These are phyloP conservation scores for Thumatha senex DNA, from an alignment of 2,888 invertebrate genomes.

Conservation along the genomic window DNA sequence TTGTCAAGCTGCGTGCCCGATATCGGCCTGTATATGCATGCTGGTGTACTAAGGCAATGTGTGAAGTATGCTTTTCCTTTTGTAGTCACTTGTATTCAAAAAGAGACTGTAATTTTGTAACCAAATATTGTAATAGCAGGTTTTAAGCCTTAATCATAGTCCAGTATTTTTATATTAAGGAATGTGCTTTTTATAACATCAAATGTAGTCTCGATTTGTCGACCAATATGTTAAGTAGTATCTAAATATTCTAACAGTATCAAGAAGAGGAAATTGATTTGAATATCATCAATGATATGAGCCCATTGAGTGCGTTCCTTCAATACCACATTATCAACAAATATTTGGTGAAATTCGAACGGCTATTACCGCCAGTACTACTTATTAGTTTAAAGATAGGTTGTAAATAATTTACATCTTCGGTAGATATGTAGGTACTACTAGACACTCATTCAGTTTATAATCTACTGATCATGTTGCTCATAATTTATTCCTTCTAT, in stretches of 20 bases:
- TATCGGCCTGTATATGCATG: slow-evolving; percentile 70
- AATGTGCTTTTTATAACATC: too few relatives aligned
- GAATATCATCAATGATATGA: too few relatives aligned
- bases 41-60: slow-evolving; percentile 39
- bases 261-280: too few relatives aligned
- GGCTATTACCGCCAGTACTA: not conserved
- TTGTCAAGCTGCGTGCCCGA: slow-evolving; percentile 64
- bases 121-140: too few relatives aligned
- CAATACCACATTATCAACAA: not conserved
- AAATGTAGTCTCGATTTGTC: too few relatives aligned
- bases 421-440: too few relatives aligned
- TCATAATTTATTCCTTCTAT: slow-evolving; percentile 16
- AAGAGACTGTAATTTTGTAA: too few relatives aligned
- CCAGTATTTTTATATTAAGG: too few relatives aligned
- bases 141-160: too few relatives aligned
- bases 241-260: too few relatives aligned
- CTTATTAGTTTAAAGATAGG: not conserved
- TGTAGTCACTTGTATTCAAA: too few relatives aligned
- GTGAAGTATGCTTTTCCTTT: slow-evolving; percentile 24
- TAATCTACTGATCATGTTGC: slow-evolving; percentile 13
- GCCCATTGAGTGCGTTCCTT: not conserved
- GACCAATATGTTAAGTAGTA: too few relatives aligned
- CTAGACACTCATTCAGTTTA: slow-evolving; percentile 5
- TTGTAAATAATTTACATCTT: not conserved
- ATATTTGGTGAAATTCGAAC: not conserved